A percentile compares a stretch with the other conserved stretches of the same genome.
These are phyloP conservation scores for Ectemnius continuus DNA, from an alignment of 2,888 invertebrate genomes.

Conservation along the genomic window DNA sequence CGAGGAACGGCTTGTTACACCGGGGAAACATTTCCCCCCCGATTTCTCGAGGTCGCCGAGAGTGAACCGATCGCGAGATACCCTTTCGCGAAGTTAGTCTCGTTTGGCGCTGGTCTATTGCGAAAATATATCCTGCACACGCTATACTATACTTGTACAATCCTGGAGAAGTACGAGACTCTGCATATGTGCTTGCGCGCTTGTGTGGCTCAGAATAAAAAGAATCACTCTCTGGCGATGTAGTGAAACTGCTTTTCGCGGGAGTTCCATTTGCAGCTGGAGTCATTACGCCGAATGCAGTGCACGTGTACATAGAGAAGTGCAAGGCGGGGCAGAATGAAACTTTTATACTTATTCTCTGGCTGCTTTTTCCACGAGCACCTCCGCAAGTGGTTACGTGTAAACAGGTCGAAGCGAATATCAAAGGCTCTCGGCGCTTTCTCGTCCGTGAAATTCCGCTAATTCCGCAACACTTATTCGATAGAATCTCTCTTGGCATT, in stretches of 20 bases:
- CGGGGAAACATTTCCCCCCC: not conserved
- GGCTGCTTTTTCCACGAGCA: constrained; percentile 33
- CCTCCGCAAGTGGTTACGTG: constrained; percentile 35
- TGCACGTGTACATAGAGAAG: constrained; percentile 42
- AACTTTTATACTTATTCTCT: constrained; percentile 51
- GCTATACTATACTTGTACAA: not conserved
- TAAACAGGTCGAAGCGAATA: constrained; percentile 42
- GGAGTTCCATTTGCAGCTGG: constrained; percentile 54
- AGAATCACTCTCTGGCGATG: constrained; percentile 42
- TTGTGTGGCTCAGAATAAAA: constrained; percentile 39
- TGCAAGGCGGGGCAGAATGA: constrained; percentile 46
- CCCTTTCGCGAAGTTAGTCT: constrained; percentile 1
- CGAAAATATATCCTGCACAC: not conserved
- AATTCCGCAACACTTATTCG: constrained; percentile 2
- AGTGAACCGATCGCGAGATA: not conserved
- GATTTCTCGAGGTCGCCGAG: not conserved
- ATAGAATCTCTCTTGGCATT: not conserved
- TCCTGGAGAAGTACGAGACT: too few species aligned
- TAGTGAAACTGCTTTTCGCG: constrained; percentile 45
- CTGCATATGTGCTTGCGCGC: not conserved
- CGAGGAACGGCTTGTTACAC: not conserved
- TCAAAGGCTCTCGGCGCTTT: not conserved
- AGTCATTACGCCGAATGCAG: constrained; percentile 55
- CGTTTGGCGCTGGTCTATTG: not conserved
- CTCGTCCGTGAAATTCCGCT: not conserved